Evolutionary conservation across 2,797 vertebrate genomes (phyloP).

Genomic region (Darevskia mixta): DNA sequence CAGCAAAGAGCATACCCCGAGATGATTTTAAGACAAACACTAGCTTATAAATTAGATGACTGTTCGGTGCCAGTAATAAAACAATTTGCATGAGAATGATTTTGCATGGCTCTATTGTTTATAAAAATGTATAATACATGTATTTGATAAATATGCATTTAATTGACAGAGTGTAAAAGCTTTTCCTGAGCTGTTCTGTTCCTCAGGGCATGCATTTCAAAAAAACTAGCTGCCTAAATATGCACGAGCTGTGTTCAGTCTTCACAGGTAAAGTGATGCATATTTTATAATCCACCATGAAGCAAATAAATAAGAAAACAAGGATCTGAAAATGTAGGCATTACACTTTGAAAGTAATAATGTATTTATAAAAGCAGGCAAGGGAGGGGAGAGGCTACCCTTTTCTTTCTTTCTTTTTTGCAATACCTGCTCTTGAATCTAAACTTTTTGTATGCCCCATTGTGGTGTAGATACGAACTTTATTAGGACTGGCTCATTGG

Average conservation of each 20-base stretch:
- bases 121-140: conserved; percentile 31
- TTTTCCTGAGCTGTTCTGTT: conserved; percentile 24
- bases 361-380: conserved; percentile 14
- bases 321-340: background rate
- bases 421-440: background rate
- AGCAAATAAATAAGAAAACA: conserved; percentile 31
- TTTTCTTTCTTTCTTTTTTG: background rate
- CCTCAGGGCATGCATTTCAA: conserved; percentile 1
- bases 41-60: conserved; percentile 24
- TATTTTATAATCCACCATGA: conserved; percentile 24
- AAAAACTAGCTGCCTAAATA: conserved; percentile 43
- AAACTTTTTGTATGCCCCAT: background rate
- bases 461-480: background rate
- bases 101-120: conserved; percentile 14
- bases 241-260: background rate
- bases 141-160: conserved; percentile 29
- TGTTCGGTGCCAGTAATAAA: conserved; percentile 16
- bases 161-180: background rate
- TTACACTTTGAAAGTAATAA: conserved; percentile 3
- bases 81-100: conserved; percentile 38
- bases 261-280: conserved; percentile 7
- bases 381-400: fast-evolving
- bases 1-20: background rate
- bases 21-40: background rate
- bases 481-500: background rate